Conservation (phyloP, 2,888 invertebrate species). For the Stenoptilia bipunctidactyla region DNA sequence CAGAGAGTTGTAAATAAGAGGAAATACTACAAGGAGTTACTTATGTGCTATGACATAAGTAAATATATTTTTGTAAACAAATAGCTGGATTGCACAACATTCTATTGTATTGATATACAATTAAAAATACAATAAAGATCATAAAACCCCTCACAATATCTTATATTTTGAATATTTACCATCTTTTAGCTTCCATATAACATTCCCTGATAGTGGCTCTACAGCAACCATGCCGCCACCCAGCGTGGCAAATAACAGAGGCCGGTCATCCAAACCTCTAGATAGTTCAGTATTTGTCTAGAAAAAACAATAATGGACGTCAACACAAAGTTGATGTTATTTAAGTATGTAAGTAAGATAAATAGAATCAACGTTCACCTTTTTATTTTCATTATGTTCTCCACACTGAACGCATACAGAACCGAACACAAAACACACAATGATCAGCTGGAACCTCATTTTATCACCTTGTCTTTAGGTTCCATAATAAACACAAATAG, state of each 20-base stretch:
- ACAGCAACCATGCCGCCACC: conserved; percentile 95
- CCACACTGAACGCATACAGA: conserved; percentile 38
- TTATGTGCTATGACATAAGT: too few relatives aligned
- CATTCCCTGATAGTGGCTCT: conserved; percentile 84
- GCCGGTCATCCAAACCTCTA: conserved; percentile 76
- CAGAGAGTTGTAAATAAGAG: too few relatives aligned
- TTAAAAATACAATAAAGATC: too few relatives aligned
- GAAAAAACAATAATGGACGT: conserved; percentile 22
- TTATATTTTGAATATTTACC: too few relatives aligned
- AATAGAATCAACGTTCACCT: conserved; percentile 13
- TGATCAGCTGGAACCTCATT: conserved; percentile 35
- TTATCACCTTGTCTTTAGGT: conserved; percentile 19
- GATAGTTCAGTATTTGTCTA: conserved; percentile 76
- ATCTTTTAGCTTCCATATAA: conserved; percentile 93
- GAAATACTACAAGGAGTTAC: too few relatives aligned
- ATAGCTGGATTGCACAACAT: too few relatives aligned
- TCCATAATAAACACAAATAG: too few relatives aligned
- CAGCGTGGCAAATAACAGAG: conserved; percentile 91
- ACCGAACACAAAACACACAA: conserved; percentile 39
- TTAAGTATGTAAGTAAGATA: too few relatives aligned
- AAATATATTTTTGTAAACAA: too few relatives aligned
- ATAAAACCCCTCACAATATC: too few relatives aligned
- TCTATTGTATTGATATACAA: too few relatives aligned
- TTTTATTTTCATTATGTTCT: conserved; percentile 37
- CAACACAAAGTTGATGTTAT: too few relatives aligned